Evolutionary conservation across 2,113 vertebrate genomes (phyloP).

Genomic region (Strix uralensis): DNA sequence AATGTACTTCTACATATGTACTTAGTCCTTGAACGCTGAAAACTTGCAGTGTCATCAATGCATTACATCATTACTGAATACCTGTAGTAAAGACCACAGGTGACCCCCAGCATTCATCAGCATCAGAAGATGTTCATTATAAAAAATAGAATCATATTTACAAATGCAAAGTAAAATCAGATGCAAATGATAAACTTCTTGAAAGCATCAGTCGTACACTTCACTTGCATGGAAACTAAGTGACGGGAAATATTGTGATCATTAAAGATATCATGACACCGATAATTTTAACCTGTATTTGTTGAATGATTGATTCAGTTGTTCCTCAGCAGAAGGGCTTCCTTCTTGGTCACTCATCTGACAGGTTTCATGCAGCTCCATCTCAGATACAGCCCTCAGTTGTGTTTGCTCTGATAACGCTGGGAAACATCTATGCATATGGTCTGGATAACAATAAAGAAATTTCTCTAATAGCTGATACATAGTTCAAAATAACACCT

Average conservation of each 20-base stretch:
- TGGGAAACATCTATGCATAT: neutral
- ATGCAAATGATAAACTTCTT: neutral
- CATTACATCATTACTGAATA: neutral
- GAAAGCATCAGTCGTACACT: neutral
- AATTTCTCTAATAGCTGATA: neutral
- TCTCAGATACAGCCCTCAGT: neutral
- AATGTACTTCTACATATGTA: neutral
- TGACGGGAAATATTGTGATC: neutral
- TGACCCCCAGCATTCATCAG: neutral
- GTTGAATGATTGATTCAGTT: constrained; percentile 40
- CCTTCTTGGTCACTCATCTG: constrained; percentile 62
- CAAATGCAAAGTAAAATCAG: neutral
- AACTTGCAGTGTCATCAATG: neutral
- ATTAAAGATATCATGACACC: neutral
- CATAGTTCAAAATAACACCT: constrained; percentile 6
- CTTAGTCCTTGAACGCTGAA: neutral
- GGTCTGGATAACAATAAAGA: constrained; percentile 62
- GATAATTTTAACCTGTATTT: constrained; percentile 65
- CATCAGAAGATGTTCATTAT: neutral
- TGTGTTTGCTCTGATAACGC: neutral
- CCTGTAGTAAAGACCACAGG: neutral
- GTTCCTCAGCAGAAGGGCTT: constrained; percentile 56
- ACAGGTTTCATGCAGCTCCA: neutral
- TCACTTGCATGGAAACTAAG: neutral
- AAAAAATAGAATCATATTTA: neutral